Evolutionary conservation across 2,888 invertebrate species (phyloP).

Genomic region (Xanthia togata): DNA sequence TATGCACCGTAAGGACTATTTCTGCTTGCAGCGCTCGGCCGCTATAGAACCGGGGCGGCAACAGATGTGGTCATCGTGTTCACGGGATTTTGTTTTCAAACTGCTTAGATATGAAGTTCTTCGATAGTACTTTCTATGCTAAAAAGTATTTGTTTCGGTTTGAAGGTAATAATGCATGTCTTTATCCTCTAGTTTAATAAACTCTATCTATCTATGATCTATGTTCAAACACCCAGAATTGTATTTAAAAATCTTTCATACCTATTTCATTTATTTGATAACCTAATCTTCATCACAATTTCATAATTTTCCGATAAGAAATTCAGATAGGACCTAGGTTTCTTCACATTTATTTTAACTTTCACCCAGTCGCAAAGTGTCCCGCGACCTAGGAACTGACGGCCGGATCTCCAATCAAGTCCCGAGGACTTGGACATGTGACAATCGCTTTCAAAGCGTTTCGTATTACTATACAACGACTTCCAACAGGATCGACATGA

Average conservation of each 20-base stretch:
- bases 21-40: too few species aligned
- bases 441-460: background rate
- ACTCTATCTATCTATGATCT: background rate
- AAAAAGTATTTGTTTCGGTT: background rate
- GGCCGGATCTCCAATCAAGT: background rate
- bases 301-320: background rate
- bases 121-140: background rate
- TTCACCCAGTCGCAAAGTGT: background rate
- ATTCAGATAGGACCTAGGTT: background rate
- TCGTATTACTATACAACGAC: background rate
- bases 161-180: background rate
- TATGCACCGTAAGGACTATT: too few species aligned
- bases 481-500: background rate
- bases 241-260: background rate
- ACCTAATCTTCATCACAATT: background rate
- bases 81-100: too few species aligned
- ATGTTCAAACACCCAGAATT: background rate
- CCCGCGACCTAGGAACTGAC: background rate
- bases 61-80: too few species aligned
- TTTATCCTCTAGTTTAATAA: background rate
- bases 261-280: background rate
- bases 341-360: background rate
- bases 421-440: too few species aligned
- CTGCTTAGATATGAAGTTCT: too few species aligned
- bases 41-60: too few species aligned